Percentiles rank a stretch among this genome's conserved stretches.
Conservation (phyloP, 1,140 invertebrate genomes). For the Panagrolaimus sp. region DNA sequence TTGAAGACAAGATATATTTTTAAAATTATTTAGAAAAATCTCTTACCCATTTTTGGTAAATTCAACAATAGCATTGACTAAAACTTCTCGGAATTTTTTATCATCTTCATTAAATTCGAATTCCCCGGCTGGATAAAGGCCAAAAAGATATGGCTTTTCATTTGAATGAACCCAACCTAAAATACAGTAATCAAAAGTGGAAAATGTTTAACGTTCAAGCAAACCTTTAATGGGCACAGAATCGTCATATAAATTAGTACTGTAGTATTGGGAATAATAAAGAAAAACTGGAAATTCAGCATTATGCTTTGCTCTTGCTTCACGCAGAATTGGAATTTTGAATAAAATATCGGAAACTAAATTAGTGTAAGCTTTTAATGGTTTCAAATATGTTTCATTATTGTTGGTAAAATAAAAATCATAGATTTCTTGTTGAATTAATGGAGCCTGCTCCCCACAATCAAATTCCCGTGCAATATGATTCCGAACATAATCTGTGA, state of each 20-base stretch:
- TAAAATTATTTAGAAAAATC: no score
- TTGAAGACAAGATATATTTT: no score
- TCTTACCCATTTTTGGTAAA: slow-evolving; percentile 11
- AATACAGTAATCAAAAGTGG: no score
- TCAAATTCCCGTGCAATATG: not conserved
- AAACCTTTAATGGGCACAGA: not conserved
- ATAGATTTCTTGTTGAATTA: slow-evolving; percentile 17
- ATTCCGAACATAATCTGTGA: not conserved
- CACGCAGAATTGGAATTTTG: slow-evolving; percentile 13
- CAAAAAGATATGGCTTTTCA: not conserved
- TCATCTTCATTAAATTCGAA: not conserved
- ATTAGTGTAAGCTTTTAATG: slow-evolving; percentile 16
- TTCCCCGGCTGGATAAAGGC: not conserved
- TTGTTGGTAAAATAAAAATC: slow-evolving; percentile 7
- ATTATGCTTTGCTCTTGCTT: not conserved
- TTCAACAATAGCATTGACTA: not conserved
- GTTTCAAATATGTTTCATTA: not conserved
- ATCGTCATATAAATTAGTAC: no score
- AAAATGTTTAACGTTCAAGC: not conserved
- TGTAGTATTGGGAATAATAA: slow-evolving; percentile 1
- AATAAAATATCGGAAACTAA: not conserved
- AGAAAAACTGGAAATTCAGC: slow-evolving; percentile 1
- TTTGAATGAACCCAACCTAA: not conserved
- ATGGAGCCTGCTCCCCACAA: slow-evolving; percentile 4
- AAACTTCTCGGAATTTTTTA: not conserved